These are phyloP conservation scores for Meiosimyza decipiens DNA, from an alignment of 2,888 invertebrate species.

Conservation along the genomic window DNA sequence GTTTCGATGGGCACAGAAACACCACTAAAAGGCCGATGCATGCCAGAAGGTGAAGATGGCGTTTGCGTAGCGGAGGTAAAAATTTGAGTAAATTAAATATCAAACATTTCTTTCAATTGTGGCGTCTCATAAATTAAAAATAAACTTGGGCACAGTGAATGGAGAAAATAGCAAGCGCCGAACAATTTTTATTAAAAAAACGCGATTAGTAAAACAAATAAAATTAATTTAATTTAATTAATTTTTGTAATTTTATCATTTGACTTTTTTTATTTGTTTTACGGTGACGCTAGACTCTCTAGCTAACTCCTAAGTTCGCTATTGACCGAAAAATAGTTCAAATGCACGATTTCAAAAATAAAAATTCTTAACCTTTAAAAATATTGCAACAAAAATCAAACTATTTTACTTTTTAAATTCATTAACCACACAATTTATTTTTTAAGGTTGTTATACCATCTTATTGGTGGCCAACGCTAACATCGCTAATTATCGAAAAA, in stretches of 20 bases:
- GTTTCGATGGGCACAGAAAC: constrained; percentile 73
- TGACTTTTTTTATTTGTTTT: no score
- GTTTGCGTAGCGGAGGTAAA: constrained; percentile 85
- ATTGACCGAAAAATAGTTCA: no score
- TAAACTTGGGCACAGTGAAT: no score
- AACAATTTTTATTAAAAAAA: no score
- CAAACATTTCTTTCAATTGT: no score
- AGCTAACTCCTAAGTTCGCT: no score
- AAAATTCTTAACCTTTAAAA: not conserved
- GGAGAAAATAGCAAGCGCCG: no score
- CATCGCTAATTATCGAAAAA: constrained; percentile 73
- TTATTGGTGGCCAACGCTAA: constrained; percentile 88
- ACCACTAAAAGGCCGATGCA: constrained; percentile 88
- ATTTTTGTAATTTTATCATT: no score
- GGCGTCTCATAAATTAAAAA: no score
- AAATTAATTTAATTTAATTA: no score
- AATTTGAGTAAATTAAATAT: not conserved
- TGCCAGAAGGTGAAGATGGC: constrained; percentile 91
- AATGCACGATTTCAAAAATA: not conserved
- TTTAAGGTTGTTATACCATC: constrained; percentile 81
- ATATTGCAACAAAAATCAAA: not conserved
- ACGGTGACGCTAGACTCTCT: no score
- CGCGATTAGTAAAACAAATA: no score
- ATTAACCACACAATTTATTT: not conserved
- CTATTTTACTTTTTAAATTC: not conserved